A percentile compares a stretch with the other conserved stretches of the same genome.
phyloP scores from a whole-genome alignment of 2,888 invertebrate species.

The Dorcus parallelipipedus region DNA sequence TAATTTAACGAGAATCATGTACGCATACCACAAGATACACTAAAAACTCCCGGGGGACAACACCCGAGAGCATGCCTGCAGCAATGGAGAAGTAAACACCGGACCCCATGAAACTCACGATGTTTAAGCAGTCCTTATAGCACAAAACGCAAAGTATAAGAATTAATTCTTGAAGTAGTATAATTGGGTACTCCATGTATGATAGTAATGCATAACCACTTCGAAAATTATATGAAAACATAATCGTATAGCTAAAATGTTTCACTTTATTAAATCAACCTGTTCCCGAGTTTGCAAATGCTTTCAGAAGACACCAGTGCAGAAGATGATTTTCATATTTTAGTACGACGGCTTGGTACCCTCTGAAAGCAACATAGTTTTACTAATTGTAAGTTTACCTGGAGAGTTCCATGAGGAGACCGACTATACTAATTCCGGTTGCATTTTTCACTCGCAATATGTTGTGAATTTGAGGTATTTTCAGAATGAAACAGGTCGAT shows the following conservation, averaged over 20 bases:
- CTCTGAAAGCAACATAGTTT: constrained; percentile 4
- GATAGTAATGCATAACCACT: constrained; percentile 71
- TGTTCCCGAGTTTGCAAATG: no score
- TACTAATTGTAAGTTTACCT: constrained; percentile 53
- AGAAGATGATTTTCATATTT: no score
- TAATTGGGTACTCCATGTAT: constrained; percentile 81
- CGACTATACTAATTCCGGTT: constrained; percentile 64
- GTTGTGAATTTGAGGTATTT: constrained; percentile 78
- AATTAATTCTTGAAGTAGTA: constrained; percentile 71
- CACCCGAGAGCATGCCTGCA: constrained; percentile 48
- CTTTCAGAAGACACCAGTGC: no score
- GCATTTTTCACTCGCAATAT: constrained; percentile 63
- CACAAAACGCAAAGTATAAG: constrained; percentile 69
- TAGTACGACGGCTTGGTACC: no score
- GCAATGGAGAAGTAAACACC: constrained; percentile 49
- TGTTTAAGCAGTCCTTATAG: constrained; percentile 59
- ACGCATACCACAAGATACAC: constrained; percentile 63
- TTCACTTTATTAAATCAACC: constrained; percentile 12
- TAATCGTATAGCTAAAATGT: constrained; percentile 71
- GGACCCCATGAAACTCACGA: constrained; percentile 42
- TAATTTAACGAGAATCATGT: not conserved
- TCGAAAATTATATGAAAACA: constrained; percentile 75
- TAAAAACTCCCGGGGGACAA: constrained; percentile 53
- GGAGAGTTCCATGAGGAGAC: constrained; percentile 64
- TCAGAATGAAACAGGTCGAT: constrained; percentile 70